Conservation (phyloP, 2,888 invertebrate genomes). For the Ormyrus labotus region DNA sequence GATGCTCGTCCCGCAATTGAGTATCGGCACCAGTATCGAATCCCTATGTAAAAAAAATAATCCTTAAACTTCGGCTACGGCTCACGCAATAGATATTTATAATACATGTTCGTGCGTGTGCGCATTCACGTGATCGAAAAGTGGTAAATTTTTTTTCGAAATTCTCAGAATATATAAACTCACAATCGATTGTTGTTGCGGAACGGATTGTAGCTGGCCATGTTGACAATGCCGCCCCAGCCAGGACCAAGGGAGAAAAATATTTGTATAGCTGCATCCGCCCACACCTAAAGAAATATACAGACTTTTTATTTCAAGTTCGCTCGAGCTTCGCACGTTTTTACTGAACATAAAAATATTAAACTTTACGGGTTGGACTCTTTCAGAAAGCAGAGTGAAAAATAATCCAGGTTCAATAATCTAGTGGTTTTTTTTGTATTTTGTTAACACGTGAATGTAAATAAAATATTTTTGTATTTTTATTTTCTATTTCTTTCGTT, state of each 20-base stretch:
- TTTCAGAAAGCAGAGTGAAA: too few species aligned
- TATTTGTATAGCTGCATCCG: conserved; percentile 94
- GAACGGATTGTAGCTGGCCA: conserved; percentile 90
- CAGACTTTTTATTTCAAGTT: not conserved
- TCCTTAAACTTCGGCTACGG: not conserved
- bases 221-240: conserved; percentile 90
- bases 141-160: not conserved
- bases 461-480: too few species aligned
- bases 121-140: not conserved
- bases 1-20: conserved; percentile 86
- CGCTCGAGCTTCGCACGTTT: too few species aligned
- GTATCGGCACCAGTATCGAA: conserved; percentile 82
- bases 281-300: conserved; percentile 84
- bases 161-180: conserved; percentile 56
- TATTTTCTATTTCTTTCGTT: too few species aligned
- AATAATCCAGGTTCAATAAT: too few species aligned
- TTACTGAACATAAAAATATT: too few species aligned
- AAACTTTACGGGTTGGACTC: too few species aligned
- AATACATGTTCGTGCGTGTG: not conserved
- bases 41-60: conserved; percentile 77
- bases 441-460: too few species aligned
- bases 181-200: conserved; percentile 84
- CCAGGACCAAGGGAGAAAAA: conserved; percentile 94
- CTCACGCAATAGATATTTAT: not conserved
- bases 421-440: too few species aligned